phyloP scores from a whole-genome alignment of 2,888 invertebrate genomes.

The Tenthredo notha region DNA sequence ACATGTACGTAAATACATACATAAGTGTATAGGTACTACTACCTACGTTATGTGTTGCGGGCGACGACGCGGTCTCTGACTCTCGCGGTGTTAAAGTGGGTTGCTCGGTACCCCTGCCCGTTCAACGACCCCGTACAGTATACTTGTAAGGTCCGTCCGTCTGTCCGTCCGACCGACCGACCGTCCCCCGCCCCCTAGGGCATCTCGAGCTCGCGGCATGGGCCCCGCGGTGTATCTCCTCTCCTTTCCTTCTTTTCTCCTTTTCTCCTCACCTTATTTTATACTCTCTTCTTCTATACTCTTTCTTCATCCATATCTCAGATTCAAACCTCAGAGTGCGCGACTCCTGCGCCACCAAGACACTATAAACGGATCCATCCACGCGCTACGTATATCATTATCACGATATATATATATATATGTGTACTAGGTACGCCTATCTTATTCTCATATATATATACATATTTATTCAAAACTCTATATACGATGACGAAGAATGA shows the following conservation, averaged over 20 bases:
- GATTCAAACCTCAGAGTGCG: not conserved
- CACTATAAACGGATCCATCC: not conserved
- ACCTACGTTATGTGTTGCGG: not conserved
- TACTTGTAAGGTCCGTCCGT: not conserved
- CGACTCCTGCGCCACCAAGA: constrained; percentile 14
- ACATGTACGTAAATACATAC: not conserved
- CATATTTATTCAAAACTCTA: too few relatives aligned
- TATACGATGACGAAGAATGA: too few relatives aligned
- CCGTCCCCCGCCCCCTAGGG: constrained; percentile 33
- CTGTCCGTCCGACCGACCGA: too few relatives aligned
- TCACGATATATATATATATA: too few relatives aligned
- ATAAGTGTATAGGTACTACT: too few relatives aligned
- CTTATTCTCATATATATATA: not conserved
- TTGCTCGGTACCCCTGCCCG: constrained; percentile 52
- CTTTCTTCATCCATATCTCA: not conserved
- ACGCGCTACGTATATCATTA: not conserved
- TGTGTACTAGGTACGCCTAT: not conserved
- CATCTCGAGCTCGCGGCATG: constrained; percentile 9
- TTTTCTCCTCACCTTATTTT: not conserved
- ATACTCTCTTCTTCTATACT: not conserved
- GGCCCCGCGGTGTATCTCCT: constrained; percentile 23
- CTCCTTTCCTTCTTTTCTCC: not conserved
- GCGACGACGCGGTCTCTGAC: constrained; percentile 26
- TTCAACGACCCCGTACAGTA: constrained; percentile 50
- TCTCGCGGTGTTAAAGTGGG: constrained; percentile 48